A percentile compares a stretch with the other conserved stretches of the same genome.
Evolutionary conservation across 1,140 invertebrate species (phyloP).

Genomic region (Drosophila bifasciata): DNA sequence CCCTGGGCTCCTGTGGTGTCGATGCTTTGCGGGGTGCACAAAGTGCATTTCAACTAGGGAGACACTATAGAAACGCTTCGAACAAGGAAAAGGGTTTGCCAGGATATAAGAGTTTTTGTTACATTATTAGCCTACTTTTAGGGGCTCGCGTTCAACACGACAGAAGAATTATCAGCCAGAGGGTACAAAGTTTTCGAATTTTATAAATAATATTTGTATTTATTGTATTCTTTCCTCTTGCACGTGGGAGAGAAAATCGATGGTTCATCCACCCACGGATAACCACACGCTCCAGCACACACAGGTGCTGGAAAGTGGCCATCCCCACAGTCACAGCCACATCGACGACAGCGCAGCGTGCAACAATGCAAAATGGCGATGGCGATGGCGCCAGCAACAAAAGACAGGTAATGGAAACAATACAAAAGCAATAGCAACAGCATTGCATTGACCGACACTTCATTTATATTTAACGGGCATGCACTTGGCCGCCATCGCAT

Average conservation of each 20-base stretch:
- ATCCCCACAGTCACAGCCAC: slow-evolving; percentile 22
- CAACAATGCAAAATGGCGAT: slow-evolving; percentile 80
- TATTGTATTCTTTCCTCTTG: slow-evolving; percentile 22
- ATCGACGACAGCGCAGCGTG: slow-evolving; percentile 46
- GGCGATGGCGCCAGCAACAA: slow-evolving; percentile 53
- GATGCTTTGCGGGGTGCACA: background rate
- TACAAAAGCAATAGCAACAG: slow-evolving; percentile 14
- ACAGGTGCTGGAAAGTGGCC: slow-evolving; percentile 45
- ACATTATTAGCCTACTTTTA: slow-evolving; percentile 31
- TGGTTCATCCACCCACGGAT: slow-evolving; percentile 22
- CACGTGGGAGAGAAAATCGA: slow-evolving; percentile 24
- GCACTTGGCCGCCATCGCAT: slow-evolving; percentile 55
- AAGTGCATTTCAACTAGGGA: background rate
- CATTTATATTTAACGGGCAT: slow-evolving; percentile 70
- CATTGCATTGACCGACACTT: slow-evolving; percentile 32
- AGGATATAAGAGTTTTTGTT: background rate
- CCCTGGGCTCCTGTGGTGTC: background rate
- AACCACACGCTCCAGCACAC: slow-evolving; percentile 1
- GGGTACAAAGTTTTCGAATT: slow-evolving; percentile 5
- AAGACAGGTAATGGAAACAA: slow-evolving; percentile 11
- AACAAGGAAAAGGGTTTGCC: background rate
- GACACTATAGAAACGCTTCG: background rate
- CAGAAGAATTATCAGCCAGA: background rate
- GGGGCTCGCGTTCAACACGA: background rate
- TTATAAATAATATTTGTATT: background rate